Base-by-base conservation (phyloP, 2,888 invertebrate species). In the Thyatira batis region DNA sequence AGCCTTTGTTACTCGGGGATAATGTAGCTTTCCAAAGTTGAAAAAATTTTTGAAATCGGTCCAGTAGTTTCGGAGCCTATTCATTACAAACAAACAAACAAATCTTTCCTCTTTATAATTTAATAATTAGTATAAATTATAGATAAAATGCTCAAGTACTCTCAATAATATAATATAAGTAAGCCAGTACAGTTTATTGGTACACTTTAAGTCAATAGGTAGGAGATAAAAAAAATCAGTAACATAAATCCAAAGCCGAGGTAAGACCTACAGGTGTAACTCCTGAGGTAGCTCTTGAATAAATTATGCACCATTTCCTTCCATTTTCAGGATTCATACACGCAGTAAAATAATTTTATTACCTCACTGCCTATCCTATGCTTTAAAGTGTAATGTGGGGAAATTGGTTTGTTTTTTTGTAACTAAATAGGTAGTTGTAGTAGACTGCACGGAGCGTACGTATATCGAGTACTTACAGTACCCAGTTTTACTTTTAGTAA, bases 341-440 rank as follows among this genome's bases (percentile, higher is more conserved):
- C 27, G 48, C 11, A 48, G 48, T 48, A 48, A 48, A 48, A 48
- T 48, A 20, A 48, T 48, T 48, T 48, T 48, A 48, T 48, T 27
- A 20, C 48, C 6, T 5, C 28, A 20, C 27, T 28, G 27, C 48
- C 27, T 11, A 27, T 27, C 48, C 28, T 48, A 39, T 17, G 28
- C 25, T 45, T 45, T 27, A 48, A 27, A 27, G 28, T 27, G 48
- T 48, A 27, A 27, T 27, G 48, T 48, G 17, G 1, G 6, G 39
- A 17, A 39, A 39, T 39, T 39, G 39, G 13, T 39, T 39, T 39
- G 17, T 39, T 39, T 2, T 33, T 33, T n/a, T n/a, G n/a, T n/a
- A n/a, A n/a, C n/a, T n/a, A n/a, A n/a, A n/a, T n/a, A n/a, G n/a
- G n/a, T n/a, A n/a, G n/a, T n/a, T n/a, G n/a, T n/a, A n/a, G n/a